Conservation (phyloP, 2,888 invertebrate genomes). For the Alentia gelatinosa region DNA sequence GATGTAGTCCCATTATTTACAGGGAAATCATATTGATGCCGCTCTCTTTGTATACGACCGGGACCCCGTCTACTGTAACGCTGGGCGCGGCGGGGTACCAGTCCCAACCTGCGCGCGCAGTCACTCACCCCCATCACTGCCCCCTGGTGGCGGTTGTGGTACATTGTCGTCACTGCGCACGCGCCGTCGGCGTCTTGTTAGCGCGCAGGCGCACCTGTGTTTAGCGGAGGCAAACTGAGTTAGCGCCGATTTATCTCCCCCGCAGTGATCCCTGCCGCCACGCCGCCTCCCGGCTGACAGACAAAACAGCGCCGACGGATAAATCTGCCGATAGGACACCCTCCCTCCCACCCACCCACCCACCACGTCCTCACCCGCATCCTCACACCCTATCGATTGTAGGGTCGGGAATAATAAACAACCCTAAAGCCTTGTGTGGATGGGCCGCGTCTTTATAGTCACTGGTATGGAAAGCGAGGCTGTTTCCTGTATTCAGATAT, state of each 20-base stretch:
- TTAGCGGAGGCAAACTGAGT: constrained; percentile 14
- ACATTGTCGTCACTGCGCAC: constrained; percentile 36
- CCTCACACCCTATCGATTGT: background rate
- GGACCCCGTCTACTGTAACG: too few species aligned
- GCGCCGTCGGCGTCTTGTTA: constrained; percentile 6
- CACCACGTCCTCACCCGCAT: background rate
- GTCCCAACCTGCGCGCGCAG: too few species aligned
- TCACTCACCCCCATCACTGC: background rate
- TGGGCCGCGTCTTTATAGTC: background rate
- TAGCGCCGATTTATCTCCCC: constrained; percentile 24
- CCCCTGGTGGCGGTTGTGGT: background rate
- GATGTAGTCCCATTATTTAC: constrained; percentile 42
- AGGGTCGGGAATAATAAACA: background rate
- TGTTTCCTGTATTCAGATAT: too few species aligned
- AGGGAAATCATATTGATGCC: constrained; percentile 34
- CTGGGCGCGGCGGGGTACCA: too few species aligned
- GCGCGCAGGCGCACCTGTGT: constrained; percentile 43
- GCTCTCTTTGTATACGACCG: background rate
- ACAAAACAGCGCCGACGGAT: constrained; percentile 24
- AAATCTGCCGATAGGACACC: background rate
- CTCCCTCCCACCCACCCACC: background rate
- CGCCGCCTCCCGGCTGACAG: background rate
- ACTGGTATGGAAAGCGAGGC: too few species aligned
- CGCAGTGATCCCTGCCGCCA: constrained; percentile 17
- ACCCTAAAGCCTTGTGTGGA: background rate